Percentiles rank a stretch among this genome's conserved stretches.
Evolutionary conservation across 2,113 vertebrate species (phyloP).

Genomic region (Menidia beryllina): DNA sequence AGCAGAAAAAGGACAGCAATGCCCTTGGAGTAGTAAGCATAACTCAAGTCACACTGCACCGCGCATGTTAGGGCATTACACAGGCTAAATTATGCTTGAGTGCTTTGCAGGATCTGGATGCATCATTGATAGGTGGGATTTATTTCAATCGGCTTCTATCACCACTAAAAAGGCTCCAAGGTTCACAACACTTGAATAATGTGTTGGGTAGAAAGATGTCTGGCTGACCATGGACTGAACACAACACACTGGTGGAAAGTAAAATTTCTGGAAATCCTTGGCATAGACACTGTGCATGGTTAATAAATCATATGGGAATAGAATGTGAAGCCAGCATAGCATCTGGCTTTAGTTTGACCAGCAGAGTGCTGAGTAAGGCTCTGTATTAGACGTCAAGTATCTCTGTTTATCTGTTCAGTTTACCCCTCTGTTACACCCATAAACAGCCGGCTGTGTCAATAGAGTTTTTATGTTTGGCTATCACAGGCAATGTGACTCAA

Average conservation of each 20-base stretch:
- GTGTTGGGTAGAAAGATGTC: conserved; percentile 9
- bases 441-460: conserved; percentile 70
- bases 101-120: conserved; percentile 40
- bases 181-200: conserved; percentile 22
- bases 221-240: conserved; percentile 37
- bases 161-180: conserved; percentile 26
- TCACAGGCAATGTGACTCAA: conserved; percentile 27
- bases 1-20: conserved; percentile 55
- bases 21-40: conserved; percentile 49
- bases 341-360: conserved; percentile 69
- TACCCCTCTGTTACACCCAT: conserved; percentile 41
- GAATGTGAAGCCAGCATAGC: conserved; percentile 38
- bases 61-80: conserved; percentile 40
- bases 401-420: conserved; percentile 54
- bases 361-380: conserved; percentile 21
- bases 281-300: conserved; percentile 32
- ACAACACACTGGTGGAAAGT: conserved; percentile 38
- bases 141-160: conserved; percentile 30
- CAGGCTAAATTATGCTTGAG: conserved; percentile 46
- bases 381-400: conserved; percentile 14
- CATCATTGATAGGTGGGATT: conserved; percentile 26
- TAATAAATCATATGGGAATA: conserved; percentile 59
- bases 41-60: conserved; percentile 52
- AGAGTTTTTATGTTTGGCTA: conserved; percentile 26
- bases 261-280: conserved; percentile 49